phyloP scores from a whole-genome alignment of 2,113 vertebrate species.

The Bubo scandiacus region DNA sequence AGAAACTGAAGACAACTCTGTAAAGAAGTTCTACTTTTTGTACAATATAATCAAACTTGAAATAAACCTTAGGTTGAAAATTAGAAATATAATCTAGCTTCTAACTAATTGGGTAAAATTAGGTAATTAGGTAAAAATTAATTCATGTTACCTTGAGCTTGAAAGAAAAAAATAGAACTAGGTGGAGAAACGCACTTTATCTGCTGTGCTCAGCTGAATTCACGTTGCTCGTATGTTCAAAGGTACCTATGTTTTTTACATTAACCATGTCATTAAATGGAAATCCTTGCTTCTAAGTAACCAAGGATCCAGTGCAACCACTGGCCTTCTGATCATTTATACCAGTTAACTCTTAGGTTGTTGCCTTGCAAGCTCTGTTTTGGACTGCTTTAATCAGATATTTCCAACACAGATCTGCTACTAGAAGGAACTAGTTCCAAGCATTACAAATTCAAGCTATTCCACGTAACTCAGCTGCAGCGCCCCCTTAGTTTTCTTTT shows the following conservation, averaged over 20 bases:
- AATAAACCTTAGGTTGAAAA: not conserved
- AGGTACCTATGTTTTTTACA: accelerated
- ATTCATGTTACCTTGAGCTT: not conserved
- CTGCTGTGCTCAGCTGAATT: not conserved
- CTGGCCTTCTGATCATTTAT: not conserved
- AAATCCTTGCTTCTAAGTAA: not conserved
- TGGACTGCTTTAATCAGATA: not conserved
- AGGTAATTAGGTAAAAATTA: not conserved
- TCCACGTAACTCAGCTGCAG: not conserved
- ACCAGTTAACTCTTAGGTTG: not conserved
- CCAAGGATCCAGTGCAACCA: not conserved
- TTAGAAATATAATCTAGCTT: not conserved
- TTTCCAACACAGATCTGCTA: not conserved
- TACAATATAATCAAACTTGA: not conserved
- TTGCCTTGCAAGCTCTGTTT: not conserved
- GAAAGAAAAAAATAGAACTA: not conserved
- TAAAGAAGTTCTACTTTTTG: not conserved
- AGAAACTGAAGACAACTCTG: not conserved
- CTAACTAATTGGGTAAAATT: not conserved
- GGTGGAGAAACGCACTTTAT: not conserved
- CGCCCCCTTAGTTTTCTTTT: not conserved
- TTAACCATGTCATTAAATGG: not conserved
- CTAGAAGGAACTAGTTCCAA: not conserved
- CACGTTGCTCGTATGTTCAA: not conserved
- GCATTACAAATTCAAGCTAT: not conserved